Evolutionary conservation across 2,797 vertebrate genomes (phyloP), one percentile per base, ranked within the genome.

Genomic region (Lepus townsendii): DNA sequence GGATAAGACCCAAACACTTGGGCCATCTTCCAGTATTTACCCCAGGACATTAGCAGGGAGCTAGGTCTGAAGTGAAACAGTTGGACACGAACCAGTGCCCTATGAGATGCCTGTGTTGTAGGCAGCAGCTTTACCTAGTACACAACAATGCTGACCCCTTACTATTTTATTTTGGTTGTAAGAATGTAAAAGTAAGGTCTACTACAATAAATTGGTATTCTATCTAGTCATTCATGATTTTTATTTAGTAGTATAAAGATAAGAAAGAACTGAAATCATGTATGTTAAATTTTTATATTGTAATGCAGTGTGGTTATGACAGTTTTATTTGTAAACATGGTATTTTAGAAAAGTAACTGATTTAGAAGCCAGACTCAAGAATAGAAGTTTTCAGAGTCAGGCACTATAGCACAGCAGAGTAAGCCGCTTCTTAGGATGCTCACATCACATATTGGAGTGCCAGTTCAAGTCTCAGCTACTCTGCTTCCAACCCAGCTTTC

Each of bases 211-310:
- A 60, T 24, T 90, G 30, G 13, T 35, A 42, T 12, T 69, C 13
- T 38, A 50, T 79, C 27, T 42, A 71, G 32, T 30, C n/a, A 68
- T 38, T 84, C 90, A 32, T 6, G 83, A 83, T 30, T 83, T 72
- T 72, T 83, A 57, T 62, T 20, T 94, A 86, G 10, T 63, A 72
- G 5, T 76, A 57, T 71, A 85, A 92, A 65, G 38, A 80, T 20
- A 75, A 69, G 8, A 86, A 72, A 96, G 14, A 68, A 71, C 14
- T 47, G 3, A 91, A 91, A 60, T 87, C 42, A 66, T 63, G 10
- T 8, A 83, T 32, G 30, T 87, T 95, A 87, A 73, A 79, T 11
- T 90, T 95, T 79, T n/a, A 68, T 89, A 87, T 83, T 78, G 30
- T 78, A 90, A 69, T 79, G 57, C 42, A 83, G 38, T 87, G 20